Conservation (phyloP, 2,113 vertebrate genomes). For the Globicephala melas region DNA sequence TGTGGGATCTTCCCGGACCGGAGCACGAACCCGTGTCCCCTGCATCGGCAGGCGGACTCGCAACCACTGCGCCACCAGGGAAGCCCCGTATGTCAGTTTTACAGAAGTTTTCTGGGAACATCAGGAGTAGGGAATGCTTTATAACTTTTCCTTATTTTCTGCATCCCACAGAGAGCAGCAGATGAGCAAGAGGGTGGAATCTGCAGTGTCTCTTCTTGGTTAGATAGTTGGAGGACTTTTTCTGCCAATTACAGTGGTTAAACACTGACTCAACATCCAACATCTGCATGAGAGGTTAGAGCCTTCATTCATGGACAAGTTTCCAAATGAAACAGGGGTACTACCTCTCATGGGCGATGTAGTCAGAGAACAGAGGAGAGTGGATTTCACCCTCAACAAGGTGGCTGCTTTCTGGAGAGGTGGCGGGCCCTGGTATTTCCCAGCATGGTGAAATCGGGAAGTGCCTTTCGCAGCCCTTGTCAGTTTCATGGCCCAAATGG, state of each 20-base stretch:
- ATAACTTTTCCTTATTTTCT: not conserved
- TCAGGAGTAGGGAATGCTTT: not conserved
- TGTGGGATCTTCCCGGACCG: no score
- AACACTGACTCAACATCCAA: not conserved
- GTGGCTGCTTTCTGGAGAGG: not conserved
- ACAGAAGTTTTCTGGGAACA: not conserved
- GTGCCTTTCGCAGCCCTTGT: not conserved
- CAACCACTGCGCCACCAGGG: no score
- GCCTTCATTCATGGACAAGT: not conserved
- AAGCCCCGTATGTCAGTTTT: not conserved
- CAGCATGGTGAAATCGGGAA: not conserved
- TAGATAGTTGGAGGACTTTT: not conserved
- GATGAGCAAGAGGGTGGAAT: not conserved
- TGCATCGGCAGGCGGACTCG: no score
- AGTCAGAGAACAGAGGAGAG: not conserved
- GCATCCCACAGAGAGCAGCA: not conserved
- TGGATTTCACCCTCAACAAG: not conserved
- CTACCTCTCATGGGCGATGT: not conserved
- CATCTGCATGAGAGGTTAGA: not conserved
- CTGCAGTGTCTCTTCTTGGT: not conserved
- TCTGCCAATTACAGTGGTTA: not conserved
- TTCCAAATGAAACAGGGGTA: not conserved
- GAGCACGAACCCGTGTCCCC: no score
- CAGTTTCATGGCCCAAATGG: not conserved
- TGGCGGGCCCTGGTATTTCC: not conserved